These are phyloP conservation scores for Brachylomia viminalis DNA, from an alignment of 2,888 invertebrate genomes.

Conservation along the genomic window DNA sequence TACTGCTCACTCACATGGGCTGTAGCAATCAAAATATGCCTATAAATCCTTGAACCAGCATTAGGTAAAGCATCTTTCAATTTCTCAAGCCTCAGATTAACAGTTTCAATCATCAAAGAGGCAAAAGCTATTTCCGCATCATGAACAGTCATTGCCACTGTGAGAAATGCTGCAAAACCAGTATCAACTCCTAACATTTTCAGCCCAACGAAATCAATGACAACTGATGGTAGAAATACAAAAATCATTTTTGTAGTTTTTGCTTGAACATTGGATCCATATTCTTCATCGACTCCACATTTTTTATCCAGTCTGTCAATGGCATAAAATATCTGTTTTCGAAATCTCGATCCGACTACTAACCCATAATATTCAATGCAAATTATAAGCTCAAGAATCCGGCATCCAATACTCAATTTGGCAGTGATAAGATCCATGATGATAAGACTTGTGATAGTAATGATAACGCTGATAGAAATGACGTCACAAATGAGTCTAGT, in stretches of 20 bases:
- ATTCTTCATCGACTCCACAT: constrained; percentile 68
- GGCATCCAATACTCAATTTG: constrained; percentile 27
- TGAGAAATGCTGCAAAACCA: constrained; percentile 64
- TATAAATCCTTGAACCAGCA: constrained; percentile 75
- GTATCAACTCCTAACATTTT: constrained; percentile 51
- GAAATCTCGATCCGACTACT: constrained; percentile 59
- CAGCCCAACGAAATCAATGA: constrained; percentile 73
- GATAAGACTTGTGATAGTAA: constrained; percentile 48
- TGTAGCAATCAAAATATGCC: constrained; percentile 75
- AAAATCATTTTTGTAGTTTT: constrained; percentile 54
- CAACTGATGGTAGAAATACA: constrained; percentile 61
- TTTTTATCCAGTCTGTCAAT: constrained; percentile 75
- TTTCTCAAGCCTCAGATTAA: constrained; percentile 75
- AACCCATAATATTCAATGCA: constrained; percentile 68
- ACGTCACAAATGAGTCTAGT: constrained; percentile 68
- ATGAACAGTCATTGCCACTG: constrained; percentile 74
- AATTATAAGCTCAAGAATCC: constrained; percentile 62
- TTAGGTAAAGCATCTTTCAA: constrained; percentile 65
- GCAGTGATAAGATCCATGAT: constrained; percentile 64
- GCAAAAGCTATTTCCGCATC: constrained; percentile 79
- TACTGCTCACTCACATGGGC: constrained; percentile 78
- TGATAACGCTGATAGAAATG: constrained; percentile 59
- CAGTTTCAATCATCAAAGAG: constrained; percentile 73
- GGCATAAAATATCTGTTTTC: constrained; percentile 64
- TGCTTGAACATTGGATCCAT: constrained; percentile 55